These are phyloP conservation scores for Leptarthrus brevirostris DNA, from an alignment of 2,888 invertebrate genomes.

Conservation along the genomic window DNA sequence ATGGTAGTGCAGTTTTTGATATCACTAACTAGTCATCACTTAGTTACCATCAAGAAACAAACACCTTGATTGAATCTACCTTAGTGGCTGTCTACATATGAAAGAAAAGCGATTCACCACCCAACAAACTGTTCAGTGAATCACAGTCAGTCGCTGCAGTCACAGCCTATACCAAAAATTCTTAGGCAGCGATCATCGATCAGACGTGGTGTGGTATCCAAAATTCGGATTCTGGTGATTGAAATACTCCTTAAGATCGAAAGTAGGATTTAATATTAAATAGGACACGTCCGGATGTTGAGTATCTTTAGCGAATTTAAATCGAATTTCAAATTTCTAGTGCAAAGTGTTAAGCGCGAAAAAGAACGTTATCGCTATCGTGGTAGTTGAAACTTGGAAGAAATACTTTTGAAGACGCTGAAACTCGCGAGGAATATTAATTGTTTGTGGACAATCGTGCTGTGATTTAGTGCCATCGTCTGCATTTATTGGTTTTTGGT, in stretches of 20 bases:
- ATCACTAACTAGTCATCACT: constrained; percentile 10
- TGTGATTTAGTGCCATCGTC: constrained; percentile 47
- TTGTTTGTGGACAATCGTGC: constrained; percentile 20
- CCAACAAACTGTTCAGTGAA: constrained; percentile 52
- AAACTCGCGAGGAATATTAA: constrained; percentile 40
- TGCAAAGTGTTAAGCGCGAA: constrained; percentile 12
- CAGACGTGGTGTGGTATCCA: constrained; percentile 16
- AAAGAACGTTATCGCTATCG: background rate
- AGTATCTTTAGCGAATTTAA: background rate
- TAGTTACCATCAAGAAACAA: constrained; percentile 22
- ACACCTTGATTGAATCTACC: constrained; percentile 25
- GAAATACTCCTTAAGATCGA: no score
- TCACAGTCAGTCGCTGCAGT: constrained; percentile 50
- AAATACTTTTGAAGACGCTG: constrained; percentile 28
- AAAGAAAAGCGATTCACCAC: constrained; percentile 53
- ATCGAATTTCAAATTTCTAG: background rate
- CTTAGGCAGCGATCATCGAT: background rate
- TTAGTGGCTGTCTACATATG: constrained; percentile 18
- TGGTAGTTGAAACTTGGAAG: constrained; percentile 17
- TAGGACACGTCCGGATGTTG: background rate
- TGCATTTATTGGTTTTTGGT: constrained; percentile 35
- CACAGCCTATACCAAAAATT: constrained; percentile 42
- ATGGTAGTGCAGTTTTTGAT: background rate
- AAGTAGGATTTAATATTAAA: background rate
- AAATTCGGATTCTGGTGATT: constrained; percentile 11